phyloP scores from a whole-genome alignment of 2,113 vertebrate genomes.

The Alligator mississippiensis region DNA sequence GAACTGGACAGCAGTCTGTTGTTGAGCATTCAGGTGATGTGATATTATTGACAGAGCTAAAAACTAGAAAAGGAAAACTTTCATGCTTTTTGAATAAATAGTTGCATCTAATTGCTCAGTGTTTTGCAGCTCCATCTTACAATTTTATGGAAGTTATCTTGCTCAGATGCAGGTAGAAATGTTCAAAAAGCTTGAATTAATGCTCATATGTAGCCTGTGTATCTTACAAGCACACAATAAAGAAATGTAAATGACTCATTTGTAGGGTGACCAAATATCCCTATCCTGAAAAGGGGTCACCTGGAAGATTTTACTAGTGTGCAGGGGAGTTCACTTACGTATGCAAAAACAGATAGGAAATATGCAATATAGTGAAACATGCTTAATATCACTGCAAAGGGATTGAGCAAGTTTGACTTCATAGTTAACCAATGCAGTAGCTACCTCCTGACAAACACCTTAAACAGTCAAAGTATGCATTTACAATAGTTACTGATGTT shows the following conservation, averaged over 20 bases:
- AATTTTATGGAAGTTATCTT: neutral
- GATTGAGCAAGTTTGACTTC: too few relatives aligned
- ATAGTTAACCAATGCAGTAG: too few relatives aligned
- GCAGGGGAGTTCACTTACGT: too few relatives aligned
- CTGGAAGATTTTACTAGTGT: too few relatives aligned
- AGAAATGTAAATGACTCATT: conserved; percentile 20
- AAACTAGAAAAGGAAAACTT: neutral
- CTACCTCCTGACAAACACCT: too few relatives aligned
- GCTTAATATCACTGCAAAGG: too few relatives aligned
- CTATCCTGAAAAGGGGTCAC: too few relatives aligned
- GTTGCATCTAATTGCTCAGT: neutral
- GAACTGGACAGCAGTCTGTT: neutral
- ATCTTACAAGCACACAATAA: neutral
- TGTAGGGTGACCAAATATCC: too few relatives aligned
- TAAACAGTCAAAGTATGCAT: too few relatives aligned
- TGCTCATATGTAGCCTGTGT: neutral
- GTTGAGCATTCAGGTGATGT: neutral
- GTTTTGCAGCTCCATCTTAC: neutral
- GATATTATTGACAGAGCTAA: neutral
- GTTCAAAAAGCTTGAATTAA: neutral
- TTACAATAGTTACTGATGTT: too few relatives aligned
- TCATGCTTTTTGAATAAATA: neutral
- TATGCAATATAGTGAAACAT: too few relatives aligned
- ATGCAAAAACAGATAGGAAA: too few relatives aligned
- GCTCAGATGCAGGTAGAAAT: neutral